Base-by-base conservation (phyloP, 53 echinoderm and acorn worm genomes). In the Temnopleurus reevesii region DNA sequence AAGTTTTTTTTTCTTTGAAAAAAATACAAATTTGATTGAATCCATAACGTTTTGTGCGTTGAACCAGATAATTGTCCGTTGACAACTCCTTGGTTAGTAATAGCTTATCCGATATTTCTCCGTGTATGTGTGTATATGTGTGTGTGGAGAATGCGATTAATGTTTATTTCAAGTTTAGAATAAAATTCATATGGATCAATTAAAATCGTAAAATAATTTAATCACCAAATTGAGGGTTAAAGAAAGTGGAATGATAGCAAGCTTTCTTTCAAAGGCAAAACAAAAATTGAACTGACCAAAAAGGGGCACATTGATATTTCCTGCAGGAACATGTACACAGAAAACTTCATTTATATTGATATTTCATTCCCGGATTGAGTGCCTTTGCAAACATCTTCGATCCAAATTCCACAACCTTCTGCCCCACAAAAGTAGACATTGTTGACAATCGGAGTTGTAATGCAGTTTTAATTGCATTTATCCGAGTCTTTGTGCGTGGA, bases 371-470 rank as follows among this genome's bases (percentile, higher is more conserved):
- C 83, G 33, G 23, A 34, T 46, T 51, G 56, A 83, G 83, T 83
- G 55, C 83, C 35, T 83, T 56, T 35, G 83, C 83, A 83, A 83
- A 83, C 83, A 83, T 0, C 27, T 54, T 5, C 4, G 36, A 83
- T 83, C 81, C 83, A 83, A 83, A 83, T 34, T 83, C 83, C 83
- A 15, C 31, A 55, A 83, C 55, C 83, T 83, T 55, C 36, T n/a
- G 12, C 83, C 55, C 56, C 31, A 4, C 7, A 2, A 3, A 27
- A 12, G 33, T 17, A 36, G 35, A 35, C 45, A 17, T 18, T 83
- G 56, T 83, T 83, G 13, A 55, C 56, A 54, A 3, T 55, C 36
- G 46, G 83, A 9, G 17, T 27, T 2, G 21, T 83, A 83, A 83
- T 83, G 33, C 35, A 56, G 31, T 83, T 83, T 55, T 83, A 55